These are phyloP conservation scores for Drosophila lacertosa DNA, from an alignment of 1,140 invertebrate species.

Conservation along the genomic window DNA sequence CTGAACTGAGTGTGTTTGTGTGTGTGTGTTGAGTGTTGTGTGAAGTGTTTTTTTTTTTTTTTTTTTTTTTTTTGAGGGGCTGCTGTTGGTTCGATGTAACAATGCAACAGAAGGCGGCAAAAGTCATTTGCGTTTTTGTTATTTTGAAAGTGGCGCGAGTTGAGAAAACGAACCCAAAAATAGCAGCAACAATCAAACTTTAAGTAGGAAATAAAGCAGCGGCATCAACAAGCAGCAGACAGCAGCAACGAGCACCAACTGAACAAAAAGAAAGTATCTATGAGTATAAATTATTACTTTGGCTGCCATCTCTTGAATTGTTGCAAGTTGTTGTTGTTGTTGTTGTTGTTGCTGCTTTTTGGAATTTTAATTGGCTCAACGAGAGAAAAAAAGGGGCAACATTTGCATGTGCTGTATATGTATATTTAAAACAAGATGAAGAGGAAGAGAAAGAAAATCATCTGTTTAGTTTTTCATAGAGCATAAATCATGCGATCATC, in stretches of 20 bases:
- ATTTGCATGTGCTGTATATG: conserved; percentile 26
- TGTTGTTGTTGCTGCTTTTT: too few relatives aligned
- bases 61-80: too few relatives aligned
- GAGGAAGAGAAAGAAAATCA: neutral
- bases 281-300: conserved; percentile 67
- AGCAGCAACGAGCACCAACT: neutral
- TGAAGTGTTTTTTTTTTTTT: too few relatives aligned
- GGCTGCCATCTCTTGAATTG: conserved; percentile 33
- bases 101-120: conserved; percentile 40
- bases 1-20: neutral
- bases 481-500: conserved; percentile 51
- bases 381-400: conserved; percentile 5
- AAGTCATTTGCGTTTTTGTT: conserved; percentile 39
- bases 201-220: conserved; percentile 63
- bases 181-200: conserved; percentile 62
- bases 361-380: conserved; percentile 68
- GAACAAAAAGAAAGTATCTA: conserved; percentile 57
- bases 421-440: neutral
- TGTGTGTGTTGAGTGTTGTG: conserved; percentile 15
- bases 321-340: too few relatives aligned
- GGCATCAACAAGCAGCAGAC: conserved; percentile 10
- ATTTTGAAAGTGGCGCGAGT: conserved; percentile 39
- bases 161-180: conserved; percentile 55
- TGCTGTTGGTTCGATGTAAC: conserved; percentile 13
- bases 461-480: conserved; percentile 40